Evolutionary conservation across 2,113 vertebrate genomes (phyloP).

Genomic region (Colius striatus): DNA sequence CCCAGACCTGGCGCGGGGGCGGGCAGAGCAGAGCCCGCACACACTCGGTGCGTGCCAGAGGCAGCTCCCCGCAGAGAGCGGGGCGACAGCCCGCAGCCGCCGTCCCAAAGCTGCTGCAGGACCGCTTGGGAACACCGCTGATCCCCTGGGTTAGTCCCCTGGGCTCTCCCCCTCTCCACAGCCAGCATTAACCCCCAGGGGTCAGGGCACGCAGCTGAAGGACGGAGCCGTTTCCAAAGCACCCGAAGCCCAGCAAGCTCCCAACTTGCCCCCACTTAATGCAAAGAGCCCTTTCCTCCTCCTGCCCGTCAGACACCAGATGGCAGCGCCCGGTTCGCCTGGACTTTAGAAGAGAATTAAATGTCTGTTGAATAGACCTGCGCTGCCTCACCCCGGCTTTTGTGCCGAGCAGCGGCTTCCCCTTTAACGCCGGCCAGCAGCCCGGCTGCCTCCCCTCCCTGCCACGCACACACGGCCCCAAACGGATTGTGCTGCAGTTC

Average conservation of each 20-base stretch:
- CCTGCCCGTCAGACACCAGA: conserved; percentile 56
- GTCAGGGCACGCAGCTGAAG: too few relatives aligned
- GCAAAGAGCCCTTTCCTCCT: background rate
- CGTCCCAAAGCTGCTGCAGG: background rate
- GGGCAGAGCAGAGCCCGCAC: background rate
- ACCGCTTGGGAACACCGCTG: fast-evolving
- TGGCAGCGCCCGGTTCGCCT: conserved; percentile 22
- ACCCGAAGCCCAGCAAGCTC: background rate
- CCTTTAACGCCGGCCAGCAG: background rate
- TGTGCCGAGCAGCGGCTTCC: conserved; percentile 15
- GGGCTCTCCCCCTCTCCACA: background rate
- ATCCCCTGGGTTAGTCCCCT: background rate
- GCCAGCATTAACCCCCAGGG: background rate
- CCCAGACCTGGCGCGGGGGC: background rate
- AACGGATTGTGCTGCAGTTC: background rate
- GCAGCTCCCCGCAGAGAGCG: background rate
- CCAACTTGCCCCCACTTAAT: background rate
- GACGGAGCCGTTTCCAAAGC: background rate
- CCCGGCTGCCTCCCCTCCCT: background rate
- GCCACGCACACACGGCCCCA: background rate
- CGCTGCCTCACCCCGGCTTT: background rate
- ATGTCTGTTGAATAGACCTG: background rate
- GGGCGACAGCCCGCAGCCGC: fast-evolving
- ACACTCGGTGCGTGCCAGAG: fast-evolving
- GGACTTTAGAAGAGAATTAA: conserved; percentile 6